These are phyloP conservation scores for Coccyzus lansbergi DNA, from an alignment of 2,797 vertebrate species.

Conservation along the genomic window DNA sequence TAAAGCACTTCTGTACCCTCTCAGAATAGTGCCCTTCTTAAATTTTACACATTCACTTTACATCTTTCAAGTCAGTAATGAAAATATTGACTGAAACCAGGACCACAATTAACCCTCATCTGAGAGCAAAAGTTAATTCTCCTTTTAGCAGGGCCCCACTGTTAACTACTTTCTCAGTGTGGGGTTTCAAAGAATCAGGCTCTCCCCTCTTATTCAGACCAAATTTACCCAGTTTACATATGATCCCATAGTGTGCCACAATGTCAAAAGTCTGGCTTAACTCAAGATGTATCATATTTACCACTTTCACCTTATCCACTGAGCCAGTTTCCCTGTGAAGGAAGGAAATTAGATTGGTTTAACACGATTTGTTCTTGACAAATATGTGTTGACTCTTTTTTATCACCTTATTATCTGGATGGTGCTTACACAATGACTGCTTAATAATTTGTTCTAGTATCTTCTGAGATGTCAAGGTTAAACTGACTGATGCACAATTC, in stretches of 20 bases:
- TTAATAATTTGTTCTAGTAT: slow-evolving; percentile 23
- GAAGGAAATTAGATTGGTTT: slow-evolving; percentile 30
- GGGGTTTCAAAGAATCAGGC: background rate
- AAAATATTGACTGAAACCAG: background rate
- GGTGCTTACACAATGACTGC: background rate
- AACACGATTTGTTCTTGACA: slow-evolving; percentile 14
- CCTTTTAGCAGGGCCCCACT: background rate
- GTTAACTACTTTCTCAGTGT: background rate
- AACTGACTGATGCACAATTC: background rate
- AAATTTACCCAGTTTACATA: background rate
- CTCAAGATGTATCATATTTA: background rate
- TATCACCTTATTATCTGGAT: slow-evolving; percentile 40
- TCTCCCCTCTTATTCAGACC: background rate
- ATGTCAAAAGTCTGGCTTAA: background rate
- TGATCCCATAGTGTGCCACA: background rate
- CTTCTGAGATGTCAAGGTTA: background rate
- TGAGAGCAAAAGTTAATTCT: background rate
- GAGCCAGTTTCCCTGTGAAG: slow-evolving; percentile 1
- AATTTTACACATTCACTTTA: background rate
- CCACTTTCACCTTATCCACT: background rate
- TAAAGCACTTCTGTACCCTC: background rate
- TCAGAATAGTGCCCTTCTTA: background rate
- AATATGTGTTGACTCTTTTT: slow-evolving; percentile 13
- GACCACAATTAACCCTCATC: background rate
- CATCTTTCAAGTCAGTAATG: background rate